Evolutionary conservation across 2,113 vertebrate species (phyloP), one percentile per base, ranked within the genome.

Genomic region (Copsychus sechellarum): DNA sequence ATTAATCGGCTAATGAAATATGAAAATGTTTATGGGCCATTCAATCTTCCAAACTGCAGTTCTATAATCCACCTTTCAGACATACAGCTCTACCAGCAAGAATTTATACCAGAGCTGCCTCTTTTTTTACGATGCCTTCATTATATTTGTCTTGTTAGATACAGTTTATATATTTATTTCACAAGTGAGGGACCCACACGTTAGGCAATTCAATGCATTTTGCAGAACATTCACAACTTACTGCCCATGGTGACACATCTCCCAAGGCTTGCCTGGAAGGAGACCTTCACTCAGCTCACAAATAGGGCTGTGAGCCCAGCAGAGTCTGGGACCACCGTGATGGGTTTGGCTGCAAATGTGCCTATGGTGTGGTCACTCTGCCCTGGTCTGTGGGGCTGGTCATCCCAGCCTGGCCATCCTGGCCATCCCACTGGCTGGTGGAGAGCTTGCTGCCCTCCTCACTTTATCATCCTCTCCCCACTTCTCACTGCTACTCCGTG

Each of bases 1-100:
- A 98, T 98, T 98, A 98, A 98, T 98, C 95, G 94, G 97, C 97
- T 98, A 98, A 98, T 98, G 98, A 98, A 98, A 98, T 98, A 98
- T 98, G 98, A 98, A 98, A 98, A 98, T 98, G 98, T 98, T 98
- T 98, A 98, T 98, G 97, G 97, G 96, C 97, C 96, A 96, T 97
- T 98, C 98, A 96, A 97, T 98, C 98, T 98, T 98, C 97, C 96
- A 97, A 97, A 98, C 97, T 96, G 98, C 97, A 96, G 95, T 97
- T 98, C 98, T 97, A 97, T 97, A 98, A 97, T 97, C 97, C 97
- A 98, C 97, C 97, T 97, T 96, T 97, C 97, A 98, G 97, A 97
- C 93, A 95, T 62, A 92, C 96, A 96, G 97, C 97, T 97, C 97
- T 82, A 96, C 95, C 95, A 83, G 95, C 82, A 90, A 97, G 95